Evolutionary conservation across 1,140 invertebrate genomes (phyloP).

Genomic region (Marisa cornuarietis): DNA sequence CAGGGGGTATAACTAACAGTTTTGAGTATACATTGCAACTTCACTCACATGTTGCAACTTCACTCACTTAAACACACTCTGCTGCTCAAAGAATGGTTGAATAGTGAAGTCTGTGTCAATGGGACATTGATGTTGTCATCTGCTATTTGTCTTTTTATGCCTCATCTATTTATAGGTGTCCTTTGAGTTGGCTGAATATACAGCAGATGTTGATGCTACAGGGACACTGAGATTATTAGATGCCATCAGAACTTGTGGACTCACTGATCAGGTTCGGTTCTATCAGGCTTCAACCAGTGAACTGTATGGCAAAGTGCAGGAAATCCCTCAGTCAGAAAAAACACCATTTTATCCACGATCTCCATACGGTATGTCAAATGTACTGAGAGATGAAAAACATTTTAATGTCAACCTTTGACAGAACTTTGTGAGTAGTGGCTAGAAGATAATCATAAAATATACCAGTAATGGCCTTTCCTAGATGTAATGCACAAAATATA

Average conservation of each 20-base stretch:
- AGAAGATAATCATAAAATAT: background rate
- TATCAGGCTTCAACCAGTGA: conserved; percentile 99
- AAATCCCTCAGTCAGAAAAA: conserved; percentile 96
- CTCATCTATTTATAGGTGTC: conserved; percentile 73
- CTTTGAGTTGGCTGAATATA: conserved; percentile 98
- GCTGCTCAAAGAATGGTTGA: background rate
- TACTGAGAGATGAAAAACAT: background rate
- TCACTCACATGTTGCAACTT: no score
- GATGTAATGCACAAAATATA: no score
- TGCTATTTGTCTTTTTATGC: background rate
- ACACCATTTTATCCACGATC: conserved; percentile 99
- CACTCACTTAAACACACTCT: background rate
- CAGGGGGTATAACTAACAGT: no score
- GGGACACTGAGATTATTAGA: conserved; percentile 94
- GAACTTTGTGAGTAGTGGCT: background rate
- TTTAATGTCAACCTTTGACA: background rate
- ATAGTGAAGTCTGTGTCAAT: background rate
- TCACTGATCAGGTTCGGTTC: conserved; percentile 80
- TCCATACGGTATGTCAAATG: conserved; percentile 86
- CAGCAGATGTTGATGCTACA: conserved; percentile 98
- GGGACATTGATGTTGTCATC: background rate
- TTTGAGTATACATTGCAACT: no score
- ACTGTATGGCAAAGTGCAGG: conserved; percentile 95
- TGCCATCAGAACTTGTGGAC: conserved; percentile 90
- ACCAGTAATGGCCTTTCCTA: no score